Conservation (phyloP, 2,888 invertebrate genomes). For the Onchidella celtica region DNA sequence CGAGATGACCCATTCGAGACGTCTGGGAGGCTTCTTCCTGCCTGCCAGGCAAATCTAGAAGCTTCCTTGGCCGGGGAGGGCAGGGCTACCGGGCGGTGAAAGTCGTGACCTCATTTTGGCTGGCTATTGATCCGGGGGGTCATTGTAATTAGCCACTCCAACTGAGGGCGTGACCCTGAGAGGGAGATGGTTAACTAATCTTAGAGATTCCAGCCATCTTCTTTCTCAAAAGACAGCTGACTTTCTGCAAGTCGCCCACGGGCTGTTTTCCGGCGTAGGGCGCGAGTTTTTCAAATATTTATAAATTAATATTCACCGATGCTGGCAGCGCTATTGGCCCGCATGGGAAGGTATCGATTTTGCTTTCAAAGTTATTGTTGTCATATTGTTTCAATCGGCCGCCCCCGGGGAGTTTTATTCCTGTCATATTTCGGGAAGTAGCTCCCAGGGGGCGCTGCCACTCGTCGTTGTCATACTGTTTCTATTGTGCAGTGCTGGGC, state of each 20-base stretch:
- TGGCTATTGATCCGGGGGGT: background rate
- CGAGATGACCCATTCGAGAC: conserved; percentile 10
- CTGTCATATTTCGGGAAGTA: background rate
- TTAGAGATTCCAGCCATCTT: background rate
- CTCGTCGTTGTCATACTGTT: background rate
- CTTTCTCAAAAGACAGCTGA: background rate
- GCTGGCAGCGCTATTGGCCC: background rate
- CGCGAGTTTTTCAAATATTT: background rate
- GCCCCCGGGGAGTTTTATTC: background rate
- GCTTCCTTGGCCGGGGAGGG: background rate
- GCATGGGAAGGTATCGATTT: background rate
- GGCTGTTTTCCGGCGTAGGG: too few relatives aligned
- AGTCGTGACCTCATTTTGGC: conserved; percentile 37
- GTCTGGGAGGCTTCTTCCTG: background rate
- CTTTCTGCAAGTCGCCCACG: background rate
- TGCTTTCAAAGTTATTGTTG: background rate
- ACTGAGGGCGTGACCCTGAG: background rate
- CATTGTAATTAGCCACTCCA: conserved; percentile 26
- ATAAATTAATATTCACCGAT: background rate
- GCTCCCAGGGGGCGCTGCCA: background rate
- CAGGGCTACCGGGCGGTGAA: background rate
- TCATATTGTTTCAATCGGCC: background rate
- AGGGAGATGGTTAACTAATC: conserved; percentile 10
- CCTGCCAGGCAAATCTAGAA: background rate
- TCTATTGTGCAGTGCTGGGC: background rate